Percentiles rank a stretch among this genome's conserved stretches.
Conservation (phyloP, 2,113 vertebrate genomes). For the Pristiophorus japonicus region DNA sequence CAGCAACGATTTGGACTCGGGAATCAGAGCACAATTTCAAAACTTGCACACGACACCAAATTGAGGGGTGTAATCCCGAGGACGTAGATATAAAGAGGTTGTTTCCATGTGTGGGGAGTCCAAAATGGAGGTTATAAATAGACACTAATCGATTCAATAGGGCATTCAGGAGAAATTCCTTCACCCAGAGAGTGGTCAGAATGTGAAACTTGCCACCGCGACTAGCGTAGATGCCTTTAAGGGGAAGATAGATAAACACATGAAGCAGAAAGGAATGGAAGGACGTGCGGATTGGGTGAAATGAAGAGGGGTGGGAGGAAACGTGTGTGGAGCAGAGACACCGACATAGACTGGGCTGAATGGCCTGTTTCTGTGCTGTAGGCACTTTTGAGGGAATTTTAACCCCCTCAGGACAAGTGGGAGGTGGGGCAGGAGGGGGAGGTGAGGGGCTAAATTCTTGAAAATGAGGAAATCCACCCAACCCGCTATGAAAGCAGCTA, state of each 20-base stretch:
- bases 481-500: not conserved
- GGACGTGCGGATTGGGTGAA: not conserved
- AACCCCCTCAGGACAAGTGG: not conserved
- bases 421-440: not conserved
- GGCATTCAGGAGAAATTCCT: not conserved
- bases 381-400: not conserved
- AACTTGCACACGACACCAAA: not conserved
- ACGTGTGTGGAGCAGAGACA: too few relatives aligned
- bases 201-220: not conserved
- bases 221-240: not conserved
- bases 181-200: not conserved
- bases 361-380: not conserved
- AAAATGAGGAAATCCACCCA: not conserved
- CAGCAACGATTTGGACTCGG: not conserved
- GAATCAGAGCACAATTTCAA: not conserved
- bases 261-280: not conserved
- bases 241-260: not conserved
- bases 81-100: too few relatives aligned
- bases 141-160: not conserved
- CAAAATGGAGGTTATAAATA: not conserved
- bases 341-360: not conserved
- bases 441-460: not conserved
- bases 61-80: not conserved
- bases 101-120: not conserved
- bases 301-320: not conserved